A percentile compares a stretch with the other conserved stretches of the same genome.
Conservation (phyloP, 2,888 invertebrate species). For the Scrobipalpa atriplicella region DNA sequence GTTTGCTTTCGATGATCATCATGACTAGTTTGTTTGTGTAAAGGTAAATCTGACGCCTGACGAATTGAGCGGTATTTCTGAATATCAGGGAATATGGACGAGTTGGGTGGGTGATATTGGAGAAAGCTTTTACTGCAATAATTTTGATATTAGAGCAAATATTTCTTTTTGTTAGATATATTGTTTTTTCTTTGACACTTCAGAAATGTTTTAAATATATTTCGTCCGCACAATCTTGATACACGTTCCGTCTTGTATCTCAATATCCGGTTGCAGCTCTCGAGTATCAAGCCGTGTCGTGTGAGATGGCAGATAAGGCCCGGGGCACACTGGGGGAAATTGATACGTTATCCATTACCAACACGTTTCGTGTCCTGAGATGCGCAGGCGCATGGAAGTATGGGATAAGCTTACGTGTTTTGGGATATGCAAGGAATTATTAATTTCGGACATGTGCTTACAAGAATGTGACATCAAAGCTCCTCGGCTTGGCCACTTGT, state of each 20-base stretch:
- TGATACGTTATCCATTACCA: constrained; percentile 51
- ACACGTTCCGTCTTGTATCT: constrained; percentile 27
- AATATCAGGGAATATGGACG: constrained; percentile 4
- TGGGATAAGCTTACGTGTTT: background rate
- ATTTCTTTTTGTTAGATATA: no score
- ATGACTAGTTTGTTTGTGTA: constrained; percentile 33
- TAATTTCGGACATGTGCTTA: background rate
- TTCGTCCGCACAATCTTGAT: constrained; percentile 16
- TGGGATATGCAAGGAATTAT: background rate
- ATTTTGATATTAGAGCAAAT: no score
- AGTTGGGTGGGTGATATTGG: background rate
- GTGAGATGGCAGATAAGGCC: constrained; percentile 37
- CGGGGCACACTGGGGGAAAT: constrained; percentile 43
- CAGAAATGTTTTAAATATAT: constrained; percentile 19
- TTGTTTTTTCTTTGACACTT: no score
- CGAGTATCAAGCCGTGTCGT: constrained; percentile 21
- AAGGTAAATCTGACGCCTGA: constrained; percentile 1
- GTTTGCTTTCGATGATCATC: no score
- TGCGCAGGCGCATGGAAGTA: background rate
- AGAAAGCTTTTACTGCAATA: no score
- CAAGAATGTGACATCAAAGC: background rate
- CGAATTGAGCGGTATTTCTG: constrained; percentile 21
- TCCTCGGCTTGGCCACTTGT: background rate
- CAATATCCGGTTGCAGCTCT: constrained; percentile 21
- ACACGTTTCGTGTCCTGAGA: constrained; percentile 3